phyloP scores from a whole-genome alignment of 2,797 vertebrate genomes.

The Ceyx erithaca region DNA sequence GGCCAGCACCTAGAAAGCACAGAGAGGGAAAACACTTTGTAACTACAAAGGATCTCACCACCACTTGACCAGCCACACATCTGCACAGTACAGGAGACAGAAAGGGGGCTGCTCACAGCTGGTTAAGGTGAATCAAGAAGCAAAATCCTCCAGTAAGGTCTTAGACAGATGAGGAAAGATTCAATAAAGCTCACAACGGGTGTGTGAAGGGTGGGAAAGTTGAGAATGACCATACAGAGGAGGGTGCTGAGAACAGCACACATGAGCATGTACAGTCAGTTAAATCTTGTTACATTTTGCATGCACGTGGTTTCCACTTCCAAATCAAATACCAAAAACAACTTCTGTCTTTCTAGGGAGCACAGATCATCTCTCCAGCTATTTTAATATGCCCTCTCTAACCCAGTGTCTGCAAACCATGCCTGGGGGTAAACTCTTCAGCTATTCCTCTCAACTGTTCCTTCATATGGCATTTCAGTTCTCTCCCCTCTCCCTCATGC shows the following conservation, averaged over 20 bases:
- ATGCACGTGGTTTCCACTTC: not conserved
- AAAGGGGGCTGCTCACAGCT: not conserved
- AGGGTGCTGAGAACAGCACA: not conserved
- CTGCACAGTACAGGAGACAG: rapidly evolving
- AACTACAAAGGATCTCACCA: not conserved
- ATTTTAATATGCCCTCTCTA: not conserved
- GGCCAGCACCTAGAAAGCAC: slow-evolving; percentile 85
- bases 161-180: not conserved
- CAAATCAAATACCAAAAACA: not conserved
- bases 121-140: not conserved
- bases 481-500: not conserved
- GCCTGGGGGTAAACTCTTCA: not conserved
- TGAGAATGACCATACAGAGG: not conserved
- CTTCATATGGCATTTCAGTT: not conserved
- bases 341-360: not conserved
- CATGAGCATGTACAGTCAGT: not conserved
- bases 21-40: not conserved
- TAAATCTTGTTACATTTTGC: not conserved
- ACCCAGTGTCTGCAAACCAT: not conserved
- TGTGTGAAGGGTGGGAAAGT: rapidly evolving
- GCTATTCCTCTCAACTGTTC: not conserved
- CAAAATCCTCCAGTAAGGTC: not conserved
- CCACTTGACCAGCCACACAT: rapidly evolving
- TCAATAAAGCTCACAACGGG: not conserved
- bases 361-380: not conserved